phyloP scores from a whole-genome alignment of 2,113 vertebrate genomes.

The Edolisoma coerulescens region DNA sequence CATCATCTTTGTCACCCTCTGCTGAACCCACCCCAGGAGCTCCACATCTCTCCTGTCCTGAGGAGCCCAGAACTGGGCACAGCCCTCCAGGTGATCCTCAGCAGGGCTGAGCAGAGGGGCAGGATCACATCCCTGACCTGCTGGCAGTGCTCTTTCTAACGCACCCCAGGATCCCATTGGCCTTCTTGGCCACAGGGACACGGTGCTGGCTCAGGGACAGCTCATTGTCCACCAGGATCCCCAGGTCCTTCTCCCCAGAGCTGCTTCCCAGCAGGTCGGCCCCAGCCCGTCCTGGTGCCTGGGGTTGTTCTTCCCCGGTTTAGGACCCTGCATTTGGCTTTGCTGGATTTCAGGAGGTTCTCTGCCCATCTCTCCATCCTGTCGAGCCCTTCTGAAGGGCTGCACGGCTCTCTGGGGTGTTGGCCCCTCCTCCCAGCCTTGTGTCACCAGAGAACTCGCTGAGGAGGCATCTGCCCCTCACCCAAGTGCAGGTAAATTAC shows the following conservation, averaged over 20 bases:
- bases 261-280: neutral
- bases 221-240: neutral
- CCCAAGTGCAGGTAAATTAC: neutral
- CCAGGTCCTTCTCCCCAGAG: neutral
- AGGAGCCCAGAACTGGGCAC: accelerated
- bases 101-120: neutral
- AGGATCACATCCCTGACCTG: neutral
- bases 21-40: accelerated
- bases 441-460: neutral
- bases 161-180: neutral
- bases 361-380: neutral
- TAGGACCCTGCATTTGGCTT: neutral
- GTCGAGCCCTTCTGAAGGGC: neutral
- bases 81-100: neutral
- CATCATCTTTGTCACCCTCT: neutral
- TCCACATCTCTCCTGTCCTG: neutral
- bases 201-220: neutral
- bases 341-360: neutral
- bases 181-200: neutral
- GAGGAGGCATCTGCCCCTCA: neutral
- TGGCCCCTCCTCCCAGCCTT: neutral
- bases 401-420: neutral
- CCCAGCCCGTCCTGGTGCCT: neutral
- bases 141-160: neutral
- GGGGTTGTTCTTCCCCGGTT: neutral